These are phyloP conservation scores for Cryptotis parvus DNA, from an alignment of 2,113 vertebrate species.

Conservation along the genomic window DNA sequence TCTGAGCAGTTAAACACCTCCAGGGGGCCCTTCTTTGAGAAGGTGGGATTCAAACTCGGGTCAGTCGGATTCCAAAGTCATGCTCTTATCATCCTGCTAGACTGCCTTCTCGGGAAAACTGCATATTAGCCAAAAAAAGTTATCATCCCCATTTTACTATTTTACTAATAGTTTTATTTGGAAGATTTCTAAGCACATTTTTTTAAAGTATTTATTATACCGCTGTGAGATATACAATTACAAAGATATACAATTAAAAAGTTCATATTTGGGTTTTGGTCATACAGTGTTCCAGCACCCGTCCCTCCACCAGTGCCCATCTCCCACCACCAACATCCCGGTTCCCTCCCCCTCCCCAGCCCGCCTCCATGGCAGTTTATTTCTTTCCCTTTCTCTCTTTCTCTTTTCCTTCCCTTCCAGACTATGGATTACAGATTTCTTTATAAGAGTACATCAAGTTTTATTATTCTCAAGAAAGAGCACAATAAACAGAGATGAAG, in stretches of 20 bases:
- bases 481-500: not conserved
- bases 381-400: too few species aligned
- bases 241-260: too few species aligned
- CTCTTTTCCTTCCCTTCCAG: too few species aligned
- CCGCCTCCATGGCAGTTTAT: too few species aligned
- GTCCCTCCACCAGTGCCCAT: too few species aligned
- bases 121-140: not conserved
- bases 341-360: too few species aligned
- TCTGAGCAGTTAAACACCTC: slow-evolving; percentile 58
- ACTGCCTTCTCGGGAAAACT: slow-evolving; percentile 17
- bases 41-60: not conserved
- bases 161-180: slow-evolving; percentile 9
- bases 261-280: too few species aligned
- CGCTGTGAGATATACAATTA: too few species aligned
- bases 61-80: not conserved
- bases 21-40: slow-evolving; percentile 21
- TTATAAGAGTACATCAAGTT: not conserved
- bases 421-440: too few species aligned
- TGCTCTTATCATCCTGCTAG: not conserved
- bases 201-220: too few species aligned
- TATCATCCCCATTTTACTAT: slow-evolving; percentile 17
- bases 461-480: slow-evolving; percentile 22
- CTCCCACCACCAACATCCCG: too few species aligned
- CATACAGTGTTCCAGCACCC: too few species aligned
- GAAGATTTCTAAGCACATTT: slow-evolving; percentile 14